phyloP scores from a whole-genome alignment of 2,888 invertebrate species.

The Eilema griseolum region DNA sequence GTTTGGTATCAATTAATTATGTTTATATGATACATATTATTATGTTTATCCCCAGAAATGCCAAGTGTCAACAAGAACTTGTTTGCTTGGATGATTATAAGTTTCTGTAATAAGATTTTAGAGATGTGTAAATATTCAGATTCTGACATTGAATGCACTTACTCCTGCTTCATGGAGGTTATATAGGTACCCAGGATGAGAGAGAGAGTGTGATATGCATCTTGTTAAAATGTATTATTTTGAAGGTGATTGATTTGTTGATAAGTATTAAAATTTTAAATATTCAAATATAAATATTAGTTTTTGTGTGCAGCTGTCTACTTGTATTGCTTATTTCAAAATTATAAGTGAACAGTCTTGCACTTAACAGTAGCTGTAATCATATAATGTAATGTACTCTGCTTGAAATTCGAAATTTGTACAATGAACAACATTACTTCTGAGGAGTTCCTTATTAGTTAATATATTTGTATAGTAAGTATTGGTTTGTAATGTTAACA shows the following conservation, averaged over 20 bases:
- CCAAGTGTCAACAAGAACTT: neutral
- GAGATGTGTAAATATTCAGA: neutral
- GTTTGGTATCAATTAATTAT: neutral
- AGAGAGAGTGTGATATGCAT: neutral
- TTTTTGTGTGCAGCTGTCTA: neutral
- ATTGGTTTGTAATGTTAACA: no score
- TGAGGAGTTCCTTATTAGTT: no score
- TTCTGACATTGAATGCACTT: neutral
- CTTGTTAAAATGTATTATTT: neutral
- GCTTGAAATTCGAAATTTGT: no score
- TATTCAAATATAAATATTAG: no score
- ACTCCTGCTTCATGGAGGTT: neutral
- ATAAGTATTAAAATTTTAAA: neutral
- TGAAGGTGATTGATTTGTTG: neutral
- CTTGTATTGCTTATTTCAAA: neutral
- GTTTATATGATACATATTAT: neutral
- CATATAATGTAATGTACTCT: no score
- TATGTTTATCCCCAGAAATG: neutral
- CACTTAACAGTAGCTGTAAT: no score
- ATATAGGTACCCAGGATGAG: neutral
- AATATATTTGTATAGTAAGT: no score
- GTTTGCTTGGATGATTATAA: neutral
- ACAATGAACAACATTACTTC: no score
- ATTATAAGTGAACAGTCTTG: neutral
- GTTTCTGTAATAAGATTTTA: neutral